phyloP scores from a whole-genome alignment of 2,113 vertebrate genomes.

The Leiothrix lutea region DNA sequence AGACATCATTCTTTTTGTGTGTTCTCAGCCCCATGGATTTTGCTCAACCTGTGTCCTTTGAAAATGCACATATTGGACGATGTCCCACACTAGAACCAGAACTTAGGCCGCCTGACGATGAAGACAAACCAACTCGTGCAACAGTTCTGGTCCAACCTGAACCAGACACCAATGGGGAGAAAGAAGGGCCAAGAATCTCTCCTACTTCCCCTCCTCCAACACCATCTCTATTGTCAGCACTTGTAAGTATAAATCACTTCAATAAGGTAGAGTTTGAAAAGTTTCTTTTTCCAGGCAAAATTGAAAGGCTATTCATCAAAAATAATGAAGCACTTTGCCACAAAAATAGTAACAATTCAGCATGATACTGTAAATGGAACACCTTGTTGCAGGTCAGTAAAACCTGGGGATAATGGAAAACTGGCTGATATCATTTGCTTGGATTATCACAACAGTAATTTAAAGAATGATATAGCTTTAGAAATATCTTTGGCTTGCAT shows the following conservation, averaged over 20 bases:
- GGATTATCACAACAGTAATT: neutral
- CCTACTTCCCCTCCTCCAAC: slow-evolving; percentile 20
- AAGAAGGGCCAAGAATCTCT: neutral
- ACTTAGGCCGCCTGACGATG: slow-evolving; percentile 41
- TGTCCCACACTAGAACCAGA: slow-evolving; percentile 77
- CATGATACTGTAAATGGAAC: neutral
- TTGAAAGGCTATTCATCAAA: neutral
- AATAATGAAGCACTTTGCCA: neutral
- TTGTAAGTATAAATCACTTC: slow-evolving; percentile 72
- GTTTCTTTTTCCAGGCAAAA: neutral
- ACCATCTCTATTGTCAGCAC: slow-evolving; percentile 14
- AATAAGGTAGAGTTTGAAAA: neutral
- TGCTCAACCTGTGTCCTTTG: slow-evolving; percentile 86
- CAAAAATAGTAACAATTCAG: neutral
- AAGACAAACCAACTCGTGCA: slow-evolving; percentile 31
- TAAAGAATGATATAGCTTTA: neutral
- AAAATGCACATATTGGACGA: slow-evolving; percentile 93
- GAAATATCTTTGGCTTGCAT: neutral
- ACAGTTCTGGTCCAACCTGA: slow-evolving; percentile 44
- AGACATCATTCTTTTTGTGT: slow-evolving; percentile 2
- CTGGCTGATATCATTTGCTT: neutral
- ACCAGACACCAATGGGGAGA: neutral
- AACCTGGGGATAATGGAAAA: neutral
- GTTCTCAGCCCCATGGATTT: slow-evolving; percentile 89
- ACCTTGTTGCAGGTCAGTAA: neutral